Base-by-base conservation (phyloP, 1,140 invertebrate species). In the Drosophila mojavensis region DNA sequence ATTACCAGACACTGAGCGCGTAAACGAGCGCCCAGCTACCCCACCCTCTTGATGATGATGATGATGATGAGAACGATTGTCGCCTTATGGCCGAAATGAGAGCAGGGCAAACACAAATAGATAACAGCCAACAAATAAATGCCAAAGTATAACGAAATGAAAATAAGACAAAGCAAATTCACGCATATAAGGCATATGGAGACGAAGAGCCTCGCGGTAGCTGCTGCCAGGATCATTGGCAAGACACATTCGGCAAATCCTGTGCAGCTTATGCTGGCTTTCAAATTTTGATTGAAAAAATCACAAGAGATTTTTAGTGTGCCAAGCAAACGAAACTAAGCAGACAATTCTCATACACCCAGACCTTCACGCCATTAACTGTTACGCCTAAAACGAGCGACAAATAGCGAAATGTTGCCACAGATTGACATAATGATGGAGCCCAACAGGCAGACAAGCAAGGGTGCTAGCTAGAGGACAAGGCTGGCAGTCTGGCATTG, bases 221-320 rank as follows among this genome's bases (percentile, higher is more conserved):
- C 36, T 64, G 56, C 65, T 47, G 43, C 62, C 63, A 26, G 51
- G 58, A 75, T 58, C 68, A 53, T 45, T 48, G 55, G 30, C 56
- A 45, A 64, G 30, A 82, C 74, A 84, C 74, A 84, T 79, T 81
- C 78, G 43, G 64, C 74, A 89, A 89, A 89, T 89, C 84, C 84
- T 77, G 65, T 43, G 73, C 80, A 89, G 84, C 84, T 89, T 89
- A 89, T 85, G 81, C 74, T 90, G 75, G 84, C 80, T 89, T 89
- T 84, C 78, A 89, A 89, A 89, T 90, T 89, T 89, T 89, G 84
- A 89, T 89, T 89, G 84, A 89, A 89, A 89, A 89, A 89, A 89
- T 89, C 85, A 82, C 66, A 76, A 78, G 45, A 67, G 45, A 51
- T 45, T 63, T 53, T 73, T 45, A 53, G 58, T 59, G 50, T 53